phyloP scores from a whole-genome alignment of 2,113 vertebrate genomes.

The Prietella phreatophila region DNA sequence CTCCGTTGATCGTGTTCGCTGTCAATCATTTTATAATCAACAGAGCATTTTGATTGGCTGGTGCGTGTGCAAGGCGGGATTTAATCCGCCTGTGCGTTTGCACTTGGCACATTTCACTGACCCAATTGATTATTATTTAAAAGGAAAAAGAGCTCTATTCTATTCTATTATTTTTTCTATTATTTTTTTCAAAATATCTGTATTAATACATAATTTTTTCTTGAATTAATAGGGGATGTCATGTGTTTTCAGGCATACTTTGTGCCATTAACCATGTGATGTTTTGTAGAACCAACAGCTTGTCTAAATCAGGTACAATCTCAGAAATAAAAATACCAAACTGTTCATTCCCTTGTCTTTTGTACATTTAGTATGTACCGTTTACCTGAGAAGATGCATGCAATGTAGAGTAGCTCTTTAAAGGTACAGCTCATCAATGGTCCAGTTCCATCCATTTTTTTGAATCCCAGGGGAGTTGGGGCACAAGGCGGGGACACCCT shows the following conservation, averaged over 20 bases:
- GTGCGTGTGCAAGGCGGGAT: not conserved
- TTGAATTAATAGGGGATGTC: no score
- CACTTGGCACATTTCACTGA: slow-evolving; percentile 1
- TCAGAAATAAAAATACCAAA: no score
- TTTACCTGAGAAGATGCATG: not conserved
- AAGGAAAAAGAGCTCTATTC: not conserved
- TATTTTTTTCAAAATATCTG: no score
- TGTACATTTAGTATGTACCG: not conserved
- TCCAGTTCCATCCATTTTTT: not conserved
- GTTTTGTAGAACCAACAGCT: no score
- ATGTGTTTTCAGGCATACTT: no score
- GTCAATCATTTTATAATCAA: slow-evolving; percentile 40
- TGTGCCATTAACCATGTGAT: no score
- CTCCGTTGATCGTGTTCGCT: slow-evolving; percentile 24
- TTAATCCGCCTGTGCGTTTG: not conserved
- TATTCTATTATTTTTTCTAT: not conserved
- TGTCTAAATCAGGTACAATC: no score
- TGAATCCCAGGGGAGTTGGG: no score
- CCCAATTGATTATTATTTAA: not conserved
- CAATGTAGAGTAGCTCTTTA: not conserved
- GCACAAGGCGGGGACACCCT: no score
- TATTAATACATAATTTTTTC: not conserved
- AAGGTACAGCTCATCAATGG: not conserved
- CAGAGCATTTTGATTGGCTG: slow-evolving; percentile 30
- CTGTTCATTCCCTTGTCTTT: no score